phyloP scores from a whole-genome alignment of 2,888 invertebrate genomes.

The Cheilosia variabilis region DNA sequence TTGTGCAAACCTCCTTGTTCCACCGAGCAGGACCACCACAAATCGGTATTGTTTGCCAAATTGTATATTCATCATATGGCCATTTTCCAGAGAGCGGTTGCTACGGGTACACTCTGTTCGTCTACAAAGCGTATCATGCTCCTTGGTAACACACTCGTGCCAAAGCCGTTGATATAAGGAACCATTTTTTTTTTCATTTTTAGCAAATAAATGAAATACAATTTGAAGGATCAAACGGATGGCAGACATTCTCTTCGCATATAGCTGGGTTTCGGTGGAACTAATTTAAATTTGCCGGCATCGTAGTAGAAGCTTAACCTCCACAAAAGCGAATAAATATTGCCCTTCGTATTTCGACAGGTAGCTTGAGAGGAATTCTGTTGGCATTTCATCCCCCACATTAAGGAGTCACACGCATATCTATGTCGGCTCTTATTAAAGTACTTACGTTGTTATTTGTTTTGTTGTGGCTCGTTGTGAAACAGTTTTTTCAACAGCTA shows the following conservation, averaged over 20 bases:
- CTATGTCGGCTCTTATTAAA: background rate
- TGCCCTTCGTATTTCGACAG: background rate
- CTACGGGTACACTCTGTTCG: too few relatives aligned
- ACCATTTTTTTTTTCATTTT: background rate
- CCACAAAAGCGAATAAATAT: background rate
- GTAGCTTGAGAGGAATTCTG: background rate
- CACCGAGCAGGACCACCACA: too few relatives aligned
- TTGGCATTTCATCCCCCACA: background rate
- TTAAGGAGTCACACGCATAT: too few relatives aligned
- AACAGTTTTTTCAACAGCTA: too few relatives aligned
- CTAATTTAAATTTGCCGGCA: conserved; percentile 23
- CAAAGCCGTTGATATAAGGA: too few relatives aligned
- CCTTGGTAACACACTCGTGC: too few relatives aligned
- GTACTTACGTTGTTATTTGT: background rate
- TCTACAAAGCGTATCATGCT: too few relatives aligned
- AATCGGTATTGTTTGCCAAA: too few relatives aligned
- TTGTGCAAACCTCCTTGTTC: too few relatives aligned
- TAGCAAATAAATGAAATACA: background rate
- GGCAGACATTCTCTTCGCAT: background rate
- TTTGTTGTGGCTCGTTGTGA: background rate
- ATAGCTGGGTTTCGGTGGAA: background rate
- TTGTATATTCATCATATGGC: too few relatives aligned
- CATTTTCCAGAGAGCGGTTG: too few relatives aligned
- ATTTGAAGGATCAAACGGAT: conserved; percentile 5
- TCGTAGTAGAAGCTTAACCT: background rate